These are phyloP conservation scores for Sigmodon hispidus DNA, from an alignment of 2,113 vertebrate genomes.

Conservation along the genomic window DNA sequence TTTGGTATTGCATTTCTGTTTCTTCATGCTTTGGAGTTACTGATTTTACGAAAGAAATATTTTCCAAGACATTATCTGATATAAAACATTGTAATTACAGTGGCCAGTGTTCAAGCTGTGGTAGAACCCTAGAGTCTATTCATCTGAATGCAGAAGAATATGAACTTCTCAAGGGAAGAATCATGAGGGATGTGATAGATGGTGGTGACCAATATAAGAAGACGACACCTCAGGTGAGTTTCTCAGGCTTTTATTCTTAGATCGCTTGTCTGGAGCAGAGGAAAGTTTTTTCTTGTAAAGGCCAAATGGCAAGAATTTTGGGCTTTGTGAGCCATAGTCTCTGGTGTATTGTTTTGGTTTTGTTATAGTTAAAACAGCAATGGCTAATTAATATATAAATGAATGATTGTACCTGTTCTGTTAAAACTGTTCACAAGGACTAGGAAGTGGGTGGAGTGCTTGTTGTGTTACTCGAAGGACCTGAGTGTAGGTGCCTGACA, in stretches of 20 bases:
- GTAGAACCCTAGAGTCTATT: slow-evolving; percentile 90
- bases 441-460: not conserved
- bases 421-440: not conserved
- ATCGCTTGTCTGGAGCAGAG: slow-evolving; percentile 14
- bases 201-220: slow-evolving; percentile 93
- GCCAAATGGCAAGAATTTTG: slow-evolving; percentile 26
- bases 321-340: not conserved
- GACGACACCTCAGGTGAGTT: slow-evolving; percentile 92
- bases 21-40: slow-evolving; percentile 30
- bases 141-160: slow-evolving; percentile 92
- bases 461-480: not conserved
- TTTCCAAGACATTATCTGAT: slow-evolving; percentile 15
- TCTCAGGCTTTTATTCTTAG: not conserved
- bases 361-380: not conserved
- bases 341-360: slow-evolving; percentile 21
- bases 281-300: slow-evolving; percentile 4
- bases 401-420: not conserved
- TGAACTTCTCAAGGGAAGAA: slow-evolving; percentile 87
- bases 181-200: slow-evolving; percentile 92
- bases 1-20: slow-evolving; percentile 37
- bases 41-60: slow-evolving; percentile 38
- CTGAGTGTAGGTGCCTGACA: not conserved
- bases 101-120: slow-evolving; percentile 90
- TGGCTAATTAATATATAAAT: not conserved
- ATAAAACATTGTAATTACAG: slow-evolving; percentile 81